phyloP scores from a whole-genome alignment of 2,888 invertebrate genomes.

The Nineta flava region DNA sequence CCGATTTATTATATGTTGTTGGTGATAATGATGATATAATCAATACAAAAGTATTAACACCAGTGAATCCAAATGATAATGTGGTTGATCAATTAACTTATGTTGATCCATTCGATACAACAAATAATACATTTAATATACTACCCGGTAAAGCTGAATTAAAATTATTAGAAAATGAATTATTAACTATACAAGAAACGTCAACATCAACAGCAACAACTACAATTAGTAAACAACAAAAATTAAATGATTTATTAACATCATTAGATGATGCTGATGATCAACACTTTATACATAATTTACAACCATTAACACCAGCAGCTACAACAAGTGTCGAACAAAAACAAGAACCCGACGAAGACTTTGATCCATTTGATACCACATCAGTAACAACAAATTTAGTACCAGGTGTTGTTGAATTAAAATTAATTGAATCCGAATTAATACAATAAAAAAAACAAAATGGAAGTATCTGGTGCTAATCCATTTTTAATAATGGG shows the following conservation, averaged over 20 bases:
- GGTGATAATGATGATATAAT: constrained; percentile 30
- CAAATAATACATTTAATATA: constrained; percentile 53
- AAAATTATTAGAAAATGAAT: constrained; percentile 58
- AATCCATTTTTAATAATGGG: constrained; percentile 69
- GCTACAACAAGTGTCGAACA: constrained; percentile 9
- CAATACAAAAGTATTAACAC: constrained; percentile 53
- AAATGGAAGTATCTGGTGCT: constrained; percentile 41
- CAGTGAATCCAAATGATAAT: constrained; percentile 31
- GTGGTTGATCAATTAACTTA: constrained; percentile 30
- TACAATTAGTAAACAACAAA: constrained; percentile 7
- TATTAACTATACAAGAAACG: constrained; percentile 35
- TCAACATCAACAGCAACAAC: constrained; percentile 20
- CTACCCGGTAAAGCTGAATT: constrained; percentile 65
- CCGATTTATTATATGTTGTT: constrained; percentile 32
- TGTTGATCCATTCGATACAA: constrained; percentile 76
- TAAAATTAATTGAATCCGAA: constrained; percentile 64
- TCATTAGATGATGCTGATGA: constrained; percentile 19
- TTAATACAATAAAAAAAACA: constrained; percentile 28
- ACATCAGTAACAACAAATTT: constrained; percentile 62
- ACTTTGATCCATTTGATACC: constrained; percentile 70
- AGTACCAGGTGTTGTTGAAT: constrained; percentile 59
- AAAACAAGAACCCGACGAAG: constrained; percentile 14
- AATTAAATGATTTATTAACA: constrained; percentile 18
- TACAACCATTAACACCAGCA: constrained; percentile 27
- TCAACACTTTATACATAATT: constrained; percentile 10